Base-by-base conservation (phyloP, 2,888 invertebrate genomes). In the Glaucopsyche alexis region DNA sequence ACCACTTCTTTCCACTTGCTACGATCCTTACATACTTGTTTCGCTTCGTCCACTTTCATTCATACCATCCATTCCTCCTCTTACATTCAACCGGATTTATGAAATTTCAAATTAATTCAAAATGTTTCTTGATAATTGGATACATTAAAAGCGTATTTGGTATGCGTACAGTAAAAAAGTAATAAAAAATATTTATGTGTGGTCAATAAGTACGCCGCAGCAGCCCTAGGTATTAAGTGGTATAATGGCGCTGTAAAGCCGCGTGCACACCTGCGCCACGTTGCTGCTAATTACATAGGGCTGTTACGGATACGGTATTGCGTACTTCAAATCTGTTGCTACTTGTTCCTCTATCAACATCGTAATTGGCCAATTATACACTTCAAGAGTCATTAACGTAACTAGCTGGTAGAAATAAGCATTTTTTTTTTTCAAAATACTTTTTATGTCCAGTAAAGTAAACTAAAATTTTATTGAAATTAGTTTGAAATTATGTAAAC, bases 201-300 rank as follows among this genome's bases (percentile, higher is more conserved):
- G 83, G 86, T 82, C 85, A 86, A 87, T 87, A 85, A 84, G 83
- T 87, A 84, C 85, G 83, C 82, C 84, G 83, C 80, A 81, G 80
- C 84, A 81, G 80, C 78, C 81, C 83, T 80, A 79, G 83, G 84
- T 84, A 84, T 83, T 84, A 78, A 80, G 81, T 80, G 80, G 78
- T 81, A 82, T 88, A 88, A 90, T 88, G 84, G 86, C 81, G 83
- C 81, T 85, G 85, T 89, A 88, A 90, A 88, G 87, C 84, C 82
- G 78, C 80, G 80, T 81, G 81, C 85, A 86, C 90, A 91, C 89
- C 90, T 90, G 90, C 83, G 81, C 80, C 84, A 77, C 78, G 80
- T 78, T 80, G 80, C 81, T 83, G 84, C 83, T 89, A 91, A 91
- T 90, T 90, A 91, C 91, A 81, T 80, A 82, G 83, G 81, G 81